A percentile compares a stretch with the other conserved stretches of the same genome.
phyloP scores from a whole-genome alignment of 2,113 vertebrate genomes.

The Phylloscopus trochiloides region DNA sequence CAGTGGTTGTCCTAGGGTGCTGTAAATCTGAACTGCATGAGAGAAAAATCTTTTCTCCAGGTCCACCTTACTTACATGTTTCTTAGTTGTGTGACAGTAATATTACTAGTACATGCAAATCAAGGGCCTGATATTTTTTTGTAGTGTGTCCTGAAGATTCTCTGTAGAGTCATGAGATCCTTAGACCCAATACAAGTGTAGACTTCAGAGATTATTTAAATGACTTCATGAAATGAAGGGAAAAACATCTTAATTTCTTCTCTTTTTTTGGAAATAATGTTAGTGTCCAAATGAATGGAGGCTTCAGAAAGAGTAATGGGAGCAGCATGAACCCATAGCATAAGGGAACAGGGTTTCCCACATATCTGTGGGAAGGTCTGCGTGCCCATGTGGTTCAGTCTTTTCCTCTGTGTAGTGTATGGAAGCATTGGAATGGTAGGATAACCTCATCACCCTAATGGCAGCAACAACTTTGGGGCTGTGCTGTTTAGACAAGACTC shows the following conservation, averaged over 20 bases:
- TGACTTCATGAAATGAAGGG: neutral
- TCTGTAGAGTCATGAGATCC: neutral
- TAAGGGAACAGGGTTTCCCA: neutral
- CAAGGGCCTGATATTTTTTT: neutral
- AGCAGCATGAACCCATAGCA: neutral
- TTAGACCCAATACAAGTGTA: neutral
- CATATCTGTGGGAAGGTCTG: neutral
- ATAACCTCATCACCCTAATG: neutral
- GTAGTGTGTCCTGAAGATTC: neutral
- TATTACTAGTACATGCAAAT: neutral
- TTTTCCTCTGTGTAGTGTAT: fast-evolving
- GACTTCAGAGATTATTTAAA: neutral
- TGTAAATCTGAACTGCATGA: neutral
- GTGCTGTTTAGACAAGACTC: neutral
- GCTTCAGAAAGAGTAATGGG: neutral
- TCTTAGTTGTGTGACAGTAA: neutral
- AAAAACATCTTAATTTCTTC: fast-evolving
- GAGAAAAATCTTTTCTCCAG: neutral
- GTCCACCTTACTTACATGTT: neutral
- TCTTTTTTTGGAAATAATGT: neutral
- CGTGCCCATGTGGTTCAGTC: neutral
- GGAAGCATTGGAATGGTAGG: neutral
- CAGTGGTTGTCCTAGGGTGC: neutral
- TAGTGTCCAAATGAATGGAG: neutral
- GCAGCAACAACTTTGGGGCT: neutral